Evolutionary conservation across 2,888 invertebrate genomes (phyloP).

Genomic region (Acleris emargana): DNA sequence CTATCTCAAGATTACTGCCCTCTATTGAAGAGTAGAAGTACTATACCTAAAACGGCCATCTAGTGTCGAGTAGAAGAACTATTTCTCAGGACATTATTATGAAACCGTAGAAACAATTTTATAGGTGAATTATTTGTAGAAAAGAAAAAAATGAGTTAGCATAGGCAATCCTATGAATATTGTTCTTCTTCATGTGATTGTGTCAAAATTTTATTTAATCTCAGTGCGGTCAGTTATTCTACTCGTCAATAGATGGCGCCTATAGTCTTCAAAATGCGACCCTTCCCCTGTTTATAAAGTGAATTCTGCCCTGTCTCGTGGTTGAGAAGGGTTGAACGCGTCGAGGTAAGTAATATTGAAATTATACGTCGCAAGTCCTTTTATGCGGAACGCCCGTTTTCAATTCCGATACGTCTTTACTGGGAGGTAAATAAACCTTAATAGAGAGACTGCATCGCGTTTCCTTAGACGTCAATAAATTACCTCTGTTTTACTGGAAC

Average conservation of each 20-base stretch:
- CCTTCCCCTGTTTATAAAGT: conserved; percentile 22
- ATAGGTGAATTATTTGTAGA: not conserved
- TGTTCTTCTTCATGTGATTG: not conserved
- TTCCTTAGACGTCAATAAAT: no score
- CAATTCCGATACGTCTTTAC: not conserved
- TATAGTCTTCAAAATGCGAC: conserved; percentile 26
- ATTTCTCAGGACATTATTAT: not conserved
- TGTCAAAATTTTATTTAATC: not conserved
- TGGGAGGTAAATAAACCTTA: no score
- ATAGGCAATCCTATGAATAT: not conserved
- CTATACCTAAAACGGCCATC: conserved; percentile 40
- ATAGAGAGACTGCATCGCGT: no score
- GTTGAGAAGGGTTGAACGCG: conserved; percentile 22
- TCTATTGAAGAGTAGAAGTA: conserved; percentile 40
- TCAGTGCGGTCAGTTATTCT: conserved; percentile 24
- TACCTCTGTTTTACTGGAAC: no score
- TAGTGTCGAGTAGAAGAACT: conserved; percentile 39
- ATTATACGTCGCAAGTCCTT: conserved; percentile 6
- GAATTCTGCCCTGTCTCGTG: conserved; percentile 3
- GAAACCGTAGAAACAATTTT: not conserved
- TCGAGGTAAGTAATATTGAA: conserved; percentile 3
- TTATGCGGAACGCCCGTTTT: not conserved
- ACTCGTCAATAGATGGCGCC: conserved; percentile 43
- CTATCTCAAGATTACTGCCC: conserved; percentile 38
- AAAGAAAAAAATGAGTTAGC: not conserved